These are phyloP conservation scores for Micromys minutus DNA, from an alignment of 2,113 vertebrate species.

Conservation along the genomic window DNA sequence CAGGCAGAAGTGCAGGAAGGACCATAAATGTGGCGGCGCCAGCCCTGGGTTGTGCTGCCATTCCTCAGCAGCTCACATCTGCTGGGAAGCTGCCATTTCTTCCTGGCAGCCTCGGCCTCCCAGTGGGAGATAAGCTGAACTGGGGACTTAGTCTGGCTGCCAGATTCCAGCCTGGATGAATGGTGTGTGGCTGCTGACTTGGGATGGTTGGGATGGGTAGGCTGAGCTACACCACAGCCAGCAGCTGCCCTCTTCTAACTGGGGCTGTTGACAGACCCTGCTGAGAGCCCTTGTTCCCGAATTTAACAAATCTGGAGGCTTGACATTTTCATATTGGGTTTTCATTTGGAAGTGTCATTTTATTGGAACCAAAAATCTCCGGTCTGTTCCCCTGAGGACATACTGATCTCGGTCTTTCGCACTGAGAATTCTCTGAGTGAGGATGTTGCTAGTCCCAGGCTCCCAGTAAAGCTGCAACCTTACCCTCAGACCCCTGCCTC, in stretches of 20 bases:
- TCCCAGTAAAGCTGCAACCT: background rate
- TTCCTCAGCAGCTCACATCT: slow-evolving; percentile 22
- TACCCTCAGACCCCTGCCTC: background rate
- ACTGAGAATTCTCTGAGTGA: background rate
- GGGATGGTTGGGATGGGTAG: background rate
- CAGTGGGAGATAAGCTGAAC: slow-evolving; percentile 21
- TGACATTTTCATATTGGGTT: background rate
- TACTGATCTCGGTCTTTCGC: background rate
- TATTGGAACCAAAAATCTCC: slow-evolving; percentile 33
- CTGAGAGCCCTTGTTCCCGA: slow-evolving; percentile 65
- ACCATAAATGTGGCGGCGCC: slow-evolving; percentile 51
- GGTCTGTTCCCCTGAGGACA: background rate
- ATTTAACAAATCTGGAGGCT: slow-evolving; percentile 42
- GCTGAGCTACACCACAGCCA: background rate
- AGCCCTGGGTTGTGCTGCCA: background rate
- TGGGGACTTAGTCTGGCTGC: slow-evolving; percentile 1
- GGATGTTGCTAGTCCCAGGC: background rate
- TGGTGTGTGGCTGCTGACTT: slow-evolving; percentile 6
- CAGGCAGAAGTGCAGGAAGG: slow-evolving; percentile 36
- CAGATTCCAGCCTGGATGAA: slow-evolving; percentile 10
- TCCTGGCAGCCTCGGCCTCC: slow-evolving; percentile 43
- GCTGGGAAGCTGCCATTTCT: background rate
- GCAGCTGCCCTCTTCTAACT: slow-evolving; percentile 48
- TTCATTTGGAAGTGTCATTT: slow-evolving; percentile 11
- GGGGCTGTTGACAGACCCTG: slow-evolving; percentile 2